phyloP scores from a whole-genome alignment of 2,113 vertebrate genomes.

The Chloroceryle aenea region DNA sequence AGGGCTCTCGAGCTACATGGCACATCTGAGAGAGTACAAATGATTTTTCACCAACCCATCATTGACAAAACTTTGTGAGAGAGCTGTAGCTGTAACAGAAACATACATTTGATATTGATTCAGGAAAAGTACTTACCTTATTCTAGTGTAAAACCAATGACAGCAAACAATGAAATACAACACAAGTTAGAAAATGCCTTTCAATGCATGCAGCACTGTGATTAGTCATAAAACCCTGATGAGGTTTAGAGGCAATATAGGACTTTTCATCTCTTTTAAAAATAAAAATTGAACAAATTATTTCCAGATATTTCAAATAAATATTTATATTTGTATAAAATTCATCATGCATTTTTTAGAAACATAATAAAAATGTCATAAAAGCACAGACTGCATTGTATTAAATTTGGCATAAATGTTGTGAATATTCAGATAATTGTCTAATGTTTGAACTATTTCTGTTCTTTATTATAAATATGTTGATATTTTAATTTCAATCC shows the following conservation, averaged over 20 bases:
- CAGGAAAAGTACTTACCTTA: conserved; percentile 91
- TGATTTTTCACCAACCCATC: neutral
- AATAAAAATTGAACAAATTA: conserved; percentile 87
- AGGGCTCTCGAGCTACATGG: neutral
- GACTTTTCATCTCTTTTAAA: conserved; percentile 86
- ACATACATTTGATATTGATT: conserved; percentile 1
- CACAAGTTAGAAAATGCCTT: conserved; percentile 97
- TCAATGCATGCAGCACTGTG: conserved; percentile 92
- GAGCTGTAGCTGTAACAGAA: neutral
- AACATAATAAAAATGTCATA: conserved; percentile 60
- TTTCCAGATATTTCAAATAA: conserved; percentile 70
- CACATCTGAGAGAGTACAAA: neutral
- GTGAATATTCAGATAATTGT: conserved; percentile 35
- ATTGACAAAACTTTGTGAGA: neutral
- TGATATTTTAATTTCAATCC: conserved; percentile 45
- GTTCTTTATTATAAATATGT: conserved; percentile 30
- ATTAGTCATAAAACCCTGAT: conserved; percentile 94
- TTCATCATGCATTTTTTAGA: conserved; percentile 80
- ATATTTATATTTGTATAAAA: conserved; percentile 68
- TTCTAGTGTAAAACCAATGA: conserved; percentile 97
- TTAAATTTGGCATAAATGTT: conserved; percentile 80
- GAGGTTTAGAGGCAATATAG: conserved; percentile 87
- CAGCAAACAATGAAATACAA: conserved; percentile 99
- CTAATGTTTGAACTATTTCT: conserved; percentile 10
- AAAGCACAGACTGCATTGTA: conserved; percentile 63